phyloP scores from a whole-genome alignment of 2,888 invertebrate species.

The Hydroisotoma schaefferi region DNA sequence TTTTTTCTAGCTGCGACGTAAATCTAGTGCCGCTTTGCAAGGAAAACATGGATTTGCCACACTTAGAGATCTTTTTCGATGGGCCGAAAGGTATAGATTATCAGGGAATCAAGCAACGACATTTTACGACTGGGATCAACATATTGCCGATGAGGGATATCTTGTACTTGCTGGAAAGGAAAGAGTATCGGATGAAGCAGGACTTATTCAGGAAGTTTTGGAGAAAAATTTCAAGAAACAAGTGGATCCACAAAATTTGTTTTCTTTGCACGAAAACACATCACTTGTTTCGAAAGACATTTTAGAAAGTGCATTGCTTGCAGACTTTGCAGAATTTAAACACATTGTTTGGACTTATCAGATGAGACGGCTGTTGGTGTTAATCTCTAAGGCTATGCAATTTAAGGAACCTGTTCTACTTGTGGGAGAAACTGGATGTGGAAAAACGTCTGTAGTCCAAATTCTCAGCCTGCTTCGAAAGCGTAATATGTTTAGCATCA shows the following conservation, averaged over 20 bases:
- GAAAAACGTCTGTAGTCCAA: conserved; percentile 95
- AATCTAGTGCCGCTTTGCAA: conserved; percentile 82
- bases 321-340: conserved; percentile 58
- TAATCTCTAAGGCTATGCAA: conserved; percentile 72
- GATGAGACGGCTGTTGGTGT: conserved; percentile 68
- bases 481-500: conserved; percentile 72
- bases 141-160: conserved; percentile 93
- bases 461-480: conserved; percentile 68
- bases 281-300: conserved; percentile 73
- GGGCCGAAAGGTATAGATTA: conserved; percentile 89
- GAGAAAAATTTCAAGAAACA: conserved; percentile 71
- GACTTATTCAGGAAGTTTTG: conserved; percentile 73
- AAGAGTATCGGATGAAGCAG: conserved; percentile 74
- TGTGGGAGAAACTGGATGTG: conserved; percentile 97
- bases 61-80: conserved; percentile 88
- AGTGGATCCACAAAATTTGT: conserved; percentile 44
- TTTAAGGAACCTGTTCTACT: conserved; percentile 92
- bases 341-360: conserved; percentile 94
- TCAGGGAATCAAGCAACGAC: conserved; percentile 60
- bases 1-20: conserved; percentile 59
- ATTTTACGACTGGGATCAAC: conserved; percentile 94
- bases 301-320: conserved; percentile 63
- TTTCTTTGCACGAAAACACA: conserved; percentile 55
- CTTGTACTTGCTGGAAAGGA: conserved; percentile 90
- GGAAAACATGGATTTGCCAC: conserved; percentile 91